Percentiles rank a stretch among this genome's conserved stretches.
Evolutionary conservation across 2,797 vertebrate genomes (phyloP).

Genomic region (Meda fulgida): DNA sequence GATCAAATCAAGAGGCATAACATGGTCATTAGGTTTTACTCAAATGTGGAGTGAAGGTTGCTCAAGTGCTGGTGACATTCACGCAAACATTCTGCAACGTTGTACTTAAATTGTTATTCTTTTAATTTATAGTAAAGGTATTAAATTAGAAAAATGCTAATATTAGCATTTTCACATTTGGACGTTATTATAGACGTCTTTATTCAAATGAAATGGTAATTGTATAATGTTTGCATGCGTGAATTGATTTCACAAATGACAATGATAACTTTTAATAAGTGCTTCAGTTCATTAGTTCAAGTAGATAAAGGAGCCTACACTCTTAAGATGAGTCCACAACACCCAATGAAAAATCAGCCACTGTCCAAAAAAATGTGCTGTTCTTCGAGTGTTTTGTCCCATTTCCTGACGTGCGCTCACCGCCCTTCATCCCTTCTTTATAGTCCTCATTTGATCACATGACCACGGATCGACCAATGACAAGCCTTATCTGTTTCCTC

Average conservation of each 20-base stretch:
- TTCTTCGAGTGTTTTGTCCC: not conserved
- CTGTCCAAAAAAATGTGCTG: not conserved
- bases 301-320: not conserved
- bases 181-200: not conserved
- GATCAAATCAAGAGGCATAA: not conserved
- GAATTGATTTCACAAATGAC: not conserved
- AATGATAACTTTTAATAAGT: not conserved
- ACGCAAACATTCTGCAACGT: too few relatives aligned
- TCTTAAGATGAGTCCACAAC: not conserved
- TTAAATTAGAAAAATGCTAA: not conserved
- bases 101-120: not conserved
- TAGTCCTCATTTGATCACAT: constrained; percentile 31
- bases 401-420: not conserved
- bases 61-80: not conserved
- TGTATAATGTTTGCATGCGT: not conserved
- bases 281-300: not conserved
- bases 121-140: not conserved
- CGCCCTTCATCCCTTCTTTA: not conserved
- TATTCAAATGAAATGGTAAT: not conserved
- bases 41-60: not conserved
- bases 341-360: not conserved
- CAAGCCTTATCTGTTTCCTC: not conserved
- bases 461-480: constrained; percentile 46
- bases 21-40: not conserved
- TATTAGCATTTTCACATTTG: not conserved